Base-by-base conservation (phyloP, 1,140 invertebrate species). In the Pogonognathellus flavescens region DNA sequence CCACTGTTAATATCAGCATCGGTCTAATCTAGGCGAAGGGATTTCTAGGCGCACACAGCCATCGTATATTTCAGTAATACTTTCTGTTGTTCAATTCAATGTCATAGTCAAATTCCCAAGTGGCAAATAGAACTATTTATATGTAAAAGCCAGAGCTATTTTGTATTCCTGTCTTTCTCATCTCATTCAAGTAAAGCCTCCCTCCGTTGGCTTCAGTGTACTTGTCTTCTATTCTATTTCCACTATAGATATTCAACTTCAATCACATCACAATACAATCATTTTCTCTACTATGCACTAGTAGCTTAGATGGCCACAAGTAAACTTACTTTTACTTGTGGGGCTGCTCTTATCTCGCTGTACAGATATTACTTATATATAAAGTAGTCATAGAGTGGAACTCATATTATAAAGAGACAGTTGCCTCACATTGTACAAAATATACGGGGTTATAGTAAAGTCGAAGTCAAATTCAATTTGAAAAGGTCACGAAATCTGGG, bases 401-500 rank as follows among this genome's bases (percentile, higher is more conserved):
- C 41, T 76, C 41, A 50, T 16, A 50, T 25, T 66, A 66, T 66
- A 66, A 66, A 66, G 20, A 25, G 59, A 20, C 59, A 20, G 22
- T 66, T 66, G 62, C 31, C 31, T 66, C 25, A 25, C 22, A 25
- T 25, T 66, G 13, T 25, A 66, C 25, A 66, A 66, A 25, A 25
- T 66, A 66, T 22, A 22, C 60, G 6, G 10, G 10, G 25, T 14
- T 31, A 0, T 76, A 31, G 16, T 4, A 50, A 14, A 76, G 14
- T 31, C 25, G 31, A 76, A 76, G 70, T 76, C 70, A 76, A 76
- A 76, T 76, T 76, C 70, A 76, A 76, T 76, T 76, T 76, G 70
- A 76, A 76, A 76, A 76, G 70, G 70, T 76, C 70, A 76, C 70
- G 70, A 76, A 76, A 76, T 76, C 70, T 76, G 70, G 70, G 70